Evolutionary conservation across 1,140 invertebrate genomes (phyloP), one percentile per base, ranked within the genome.

Genomic region (Drosophila murphyi): DNA sequence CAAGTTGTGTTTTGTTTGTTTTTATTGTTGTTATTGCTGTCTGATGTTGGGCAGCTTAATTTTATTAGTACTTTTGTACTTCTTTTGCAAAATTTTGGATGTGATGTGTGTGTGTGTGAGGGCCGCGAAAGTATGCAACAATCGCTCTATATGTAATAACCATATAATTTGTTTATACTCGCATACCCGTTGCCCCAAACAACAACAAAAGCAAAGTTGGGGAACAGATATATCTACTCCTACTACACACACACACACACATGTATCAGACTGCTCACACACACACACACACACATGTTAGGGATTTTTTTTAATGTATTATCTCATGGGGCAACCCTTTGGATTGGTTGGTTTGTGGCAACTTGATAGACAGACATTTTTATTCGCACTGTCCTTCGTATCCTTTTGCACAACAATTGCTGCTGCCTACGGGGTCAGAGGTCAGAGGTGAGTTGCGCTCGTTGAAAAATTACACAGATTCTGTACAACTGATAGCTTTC

Each of bases 41-140:
- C 37, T 28, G 45, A 48, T 48, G 31, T 71, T 55, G 20, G 80
- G 69, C 64, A 80, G 69, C 71, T 83, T 88, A 89, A 88, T 88
- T 88, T 88, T 89, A 88, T 88, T 88, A 89, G 85, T 87, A 75
- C 82, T 80, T 20, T 78, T 37, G 69, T 50, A 68, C 68, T 57
- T 72, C 61, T 28, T 29, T 32, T 32, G 54, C 52, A 43, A 43
- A 59, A 64, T 34, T 52, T 4, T 6, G 3, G 29, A 10, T 37
- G 31, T 43, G 39, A 5, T 20, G 47, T 55, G 39, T 6, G 43
- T 12, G 29, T 62, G 60, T 48, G 47, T 63, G 20, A 8, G 10
- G 3, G 56, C 43, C 61, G 4, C 31, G 47, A 60, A 76, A 76
- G 52, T 72, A 76, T 63, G 68, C 60, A 64, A 65, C 43, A 60